Conservation (phyloP, 2,113 vertebrate genomes). For the Neofelis nebulosa region DNA sequence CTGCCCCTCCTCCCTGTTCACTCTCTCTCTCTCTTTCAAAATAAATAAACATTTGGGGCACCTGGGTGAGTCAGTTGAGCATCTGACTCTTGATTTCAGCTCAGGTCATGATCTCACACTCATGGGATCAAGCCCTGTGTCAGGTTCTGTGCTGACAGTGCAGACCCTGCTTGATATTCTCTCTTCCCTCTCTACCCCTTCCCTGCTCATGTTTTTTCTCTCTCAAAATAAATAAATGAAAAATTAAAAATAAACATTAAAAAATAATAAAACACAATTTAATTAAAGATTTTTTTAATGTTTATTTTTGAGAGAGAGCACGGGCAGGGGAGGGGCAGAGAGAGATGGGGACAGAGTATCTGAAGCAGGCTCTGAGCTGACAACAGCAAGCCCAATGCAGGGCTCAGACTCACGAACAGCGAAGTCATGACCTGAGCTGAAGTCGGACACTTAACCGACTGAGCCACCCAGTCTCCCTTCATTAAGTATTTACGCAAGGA, state of each 20-base stretch:
- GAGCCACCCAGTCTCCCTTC: too few relatives aligned
- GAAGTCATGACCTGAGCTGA: too few relatives aligned
- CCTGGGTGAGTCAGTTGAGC: not conserved
- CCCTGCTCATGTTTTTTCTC: not conserved
- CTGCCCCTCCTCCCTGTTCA: not conserved
- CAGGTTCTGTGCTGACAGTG: not conserved
- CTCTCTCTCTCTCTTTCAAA: not conserved
- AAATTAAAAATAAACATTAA: not conserved
- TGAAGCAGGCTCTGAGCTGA: too few relatives aligned
- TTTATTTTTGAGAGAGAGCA: too few relatives aligned
- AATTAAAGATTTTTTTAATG: not conserved
- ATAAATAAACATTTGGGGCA: not conserved
- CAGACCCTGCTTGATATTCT: not conserved
- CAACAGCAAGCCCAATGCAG: too few relatives aligned
- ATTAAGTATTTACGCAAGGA: not conserved
- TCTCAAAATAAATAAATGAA: not conserved
- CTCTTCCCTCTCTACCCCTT: not conserved
- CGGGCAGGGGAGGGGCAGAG: too few relatives aligned
- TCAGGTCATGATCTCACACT: not conserved
- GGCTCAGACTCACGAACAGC: too few relatives aligned
- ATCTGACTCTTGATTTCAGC: not conserved
- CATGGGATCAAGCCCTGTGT: not conserved
- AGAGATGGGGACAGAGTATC: too few relatives aligned
- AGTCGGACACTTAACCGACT: too few relatives aligned
- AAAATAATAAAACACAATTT: not conserved